phyloP scores from a whole-genome alignment of 1,140 invertebrate genomes.

The Drosophila rufa region DNA sequence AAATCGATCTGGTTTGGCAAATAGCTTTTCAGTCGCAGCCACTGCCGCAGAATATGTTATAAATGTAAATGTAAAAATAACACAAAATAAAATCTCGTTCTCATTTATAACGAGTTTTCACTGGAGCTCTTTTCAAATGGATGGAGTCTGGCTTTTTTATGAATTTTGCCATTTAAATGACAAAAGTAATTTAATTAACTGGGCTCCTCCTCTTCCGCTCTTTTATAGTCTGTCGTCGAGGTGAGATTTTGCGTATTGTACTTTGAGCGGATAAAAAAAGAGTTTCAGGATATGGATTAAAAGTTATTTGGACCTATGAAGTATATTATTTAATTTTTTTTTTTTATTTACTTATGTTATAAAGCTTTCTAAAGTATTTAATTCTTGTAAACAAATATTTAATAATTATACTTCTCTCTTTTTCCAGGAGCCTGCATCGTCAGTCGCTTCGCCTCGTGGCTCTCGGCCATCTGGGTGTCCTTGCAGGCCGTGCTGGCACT shows the following conservation, averaged over 20 bases:
- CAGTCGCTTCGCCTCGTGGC: constrained; percentile 83
- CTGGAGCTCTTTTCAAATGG: constrained; percentile 37
- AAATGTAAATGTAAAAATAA: constrained; percentile 46
- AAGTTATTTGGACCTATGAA: too few relatives aligned
- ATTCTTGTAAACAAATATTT: not conserved
- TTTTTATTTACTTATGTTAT: too few relatives aligned
- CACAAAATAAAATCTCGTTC: constrained; percentile 29
- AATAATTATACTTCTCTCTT: not conserved
- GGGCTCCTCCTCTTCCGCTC: constrained; percentile 26
- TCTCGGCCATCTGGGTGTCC: constrained; percentile 82
- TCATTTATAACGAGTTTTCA: constrained; percentile 48
- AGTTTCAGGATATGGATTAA: not conserved
- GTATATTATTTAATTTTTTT: too few relatives aligned
- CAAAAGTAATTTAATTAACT: constrained; percentile 42
- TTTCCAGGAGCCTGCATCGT: constrained; percentile 79
- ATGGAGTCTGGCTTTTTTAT: constrained; percentile 7
- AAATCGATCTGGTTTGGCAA: constrained; percentile 43
- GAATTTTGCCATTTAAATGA: constrained; percentile 40
- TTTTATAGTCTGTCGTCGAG: constrained; percentile 4
- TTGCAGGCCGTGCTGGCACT: constrained; percentile 80
- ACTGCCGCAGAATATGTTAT: constrained; percentile 31
- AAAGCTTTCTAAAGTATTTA: too few relatives aligned
- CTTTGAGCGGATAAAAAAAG: not conserved
- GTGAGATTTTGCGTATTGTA: not conserved
- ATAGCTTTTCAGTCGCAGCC: constrained; percentile 7